phyloP scores from a whole-genome alignment of 2,113 vertebrate species.

The Aythya baeri region DNA sequence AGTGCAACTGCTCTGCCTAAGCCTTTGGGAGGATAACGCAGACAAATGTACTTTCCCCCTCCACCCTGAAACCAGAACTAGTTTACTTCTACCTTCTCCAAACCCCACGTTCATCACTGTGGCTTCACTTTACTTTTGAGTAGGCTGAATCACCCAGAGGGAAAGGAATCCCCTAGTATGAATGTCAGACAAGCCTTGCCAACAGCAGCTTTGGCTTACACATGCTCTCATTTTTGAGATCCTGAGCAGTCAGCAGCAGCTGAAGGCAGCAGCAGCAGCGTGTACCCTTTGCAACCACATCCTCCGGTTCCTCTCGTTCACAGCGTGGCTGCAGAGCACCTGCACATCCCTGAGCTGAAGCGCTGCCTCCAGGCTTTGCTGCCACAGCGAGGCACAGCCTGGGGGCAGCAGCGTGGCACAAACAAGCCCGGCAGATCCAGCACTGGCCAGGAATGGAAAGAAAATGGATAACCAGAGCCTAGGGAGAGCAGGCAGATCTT shows the following conservation, averaged over 20 bases:
- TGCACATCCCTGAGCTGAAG: too few relatives aligned
- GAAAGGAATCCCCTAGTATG: background rate
- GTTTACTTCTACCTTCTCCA: background rate
- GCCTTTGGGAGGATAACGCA: background rate
- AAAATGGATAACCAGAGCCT: background rate
- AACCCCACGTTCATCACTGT: background rate
- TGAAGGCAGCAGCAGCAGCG: background rate
- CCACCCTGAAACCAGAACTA: background rate
- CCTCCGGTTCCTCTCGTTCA: background rate
- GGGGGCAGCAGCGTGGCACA: background rate
- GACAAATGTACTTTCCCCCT: background rate
- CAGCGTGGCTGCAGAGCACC: background rate
- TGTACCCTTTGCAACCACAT: fast-evolving
- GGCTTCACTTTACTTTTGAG: background rate
- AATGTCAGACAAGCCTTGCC: background rate
- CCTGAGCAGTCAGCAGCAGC: background rate
- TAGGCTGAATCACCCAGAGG: background rate
- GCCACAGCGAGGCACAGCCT: background rate
- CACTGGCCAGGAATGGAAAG: background rate
- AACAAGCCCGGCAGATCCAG: background rate
- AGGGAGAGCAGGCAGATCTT: fast-evolving
- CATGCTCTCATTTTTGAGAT: background rate
- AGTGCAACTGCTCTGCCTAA: background rate
- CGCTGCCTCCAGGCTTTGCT: too few relatives aligned
- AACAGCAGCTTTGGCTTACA: slow-evolving; percentile 10